Base-by-base conservation (phyloP, 2,797 vertebrate species). In the Danio choprae region DNA sequence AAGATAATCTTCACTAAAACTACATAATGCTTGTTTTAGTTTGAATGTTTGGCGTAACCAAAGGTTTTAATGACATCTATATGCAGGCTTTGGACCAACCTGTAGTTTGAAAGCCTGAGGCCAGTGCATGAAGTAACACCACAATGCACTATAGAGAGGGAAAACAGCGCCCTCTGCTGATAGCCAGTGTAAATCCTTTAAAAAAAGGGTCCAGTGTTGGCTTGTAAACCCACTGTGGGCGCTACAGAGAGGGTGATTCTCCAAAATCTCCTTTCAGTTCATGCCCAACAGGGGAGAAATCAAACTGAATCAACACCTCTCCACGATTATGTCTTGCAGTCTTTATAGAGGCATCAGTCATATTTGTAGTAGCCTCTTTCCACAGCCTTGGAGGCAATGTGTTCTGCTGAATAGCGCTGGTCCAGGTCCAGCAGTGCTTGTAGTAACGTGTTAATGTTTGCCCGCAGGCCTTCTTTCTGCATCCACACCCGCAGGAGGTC, bases 401-500 rank as follows among this genome's bases (percentile, higher is more conserved):
- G 88, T 85, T 95, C 94, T 0, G 94, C 94, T 0, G 93, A 93
- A 85, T 92, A 89, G 5, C 92, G 91, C 90, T 95, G 94, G 89
- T 94, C 93, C 88, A 95, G 87, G 5, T 88, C 89, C 0, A 94
- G 89, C 80, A 95, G 76, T 18, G 90, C 87, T 0, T 92, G 80
- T 4, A 95, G 67, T 85, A 95, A 90, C 81, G 89, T 81, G 82
- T 95, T 95, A 88, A 95, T 94, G 89, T 94, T 92, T 0, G 94
- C 94, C 16, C 92, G 91, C 0, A 93, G 91, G 15, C 94, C 94
- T 83, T 93, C 91, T 40, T 88, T 87, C 87, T 95, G 94, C 94
- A 94, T 94, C 94, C 94, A 95, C 85, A 86, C 91, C 81, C 91
- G 92, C 77, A 95, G 90, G 82, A 95, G 92, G 53, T 95, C 93